Percentiles rank a stretch among this genome's conserved stretches.
Conservation (phyloP, 2,888 invertebrate species). For the Orchesella flavescens region DNA sequence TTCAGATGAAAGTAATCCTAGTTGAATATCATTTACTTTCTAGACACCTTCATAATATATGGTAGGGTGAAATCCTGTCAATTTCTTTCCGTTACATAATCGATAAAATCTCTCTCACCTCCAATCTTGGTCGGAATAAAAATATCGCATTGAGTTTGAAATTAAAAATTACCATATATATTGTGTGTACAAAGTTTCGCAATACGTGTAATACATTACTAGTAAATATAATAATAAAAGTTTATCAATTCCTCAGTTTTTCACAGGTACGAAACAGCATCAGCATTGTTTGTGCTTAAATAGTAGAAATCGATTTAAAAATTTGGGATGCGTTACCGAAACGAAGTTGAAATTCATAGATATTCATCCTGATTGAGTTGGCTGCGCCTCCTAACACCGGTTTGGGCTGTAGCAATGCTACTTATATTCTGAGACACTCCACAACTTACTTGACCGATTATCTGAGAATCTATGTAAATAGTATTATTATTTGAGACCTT, state of each 20-base stretch:
- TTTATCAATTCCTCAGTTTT: background rate
- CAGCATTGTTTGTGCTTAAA: background rate
- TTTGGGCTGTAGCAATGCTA: constrained; percentile 24
- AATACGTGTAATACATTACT: too few species aligned
- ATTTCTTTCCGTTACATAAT: background rate
- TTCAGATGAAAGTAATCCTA: too few species aligned
- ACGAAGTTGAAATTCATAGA: constrained; percentile 9
- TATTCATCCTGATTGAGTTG: constrained; percentile 39
- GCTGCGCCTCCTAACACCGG: constrained; percentile 16
- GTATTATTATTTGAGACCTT: constrained; percentile 36
- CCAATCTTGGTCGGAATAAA: background rate
- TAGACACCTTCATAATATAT: too few species aligned
- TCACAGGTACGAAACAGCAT: constrained; percentile 16
- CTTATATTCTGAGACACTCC: constrained; percentile 13
- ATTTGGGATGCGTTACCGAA: background rate
- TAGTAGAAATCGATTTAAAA: background rate
- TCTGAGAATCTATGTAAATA: constrained; percentile 39
- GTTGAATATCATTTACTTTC: too few species aligned
- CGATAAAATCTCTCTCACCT: background rate
- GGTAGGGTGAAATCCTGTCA: too few species aligned
- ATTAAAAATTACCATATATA: too few species aligned
- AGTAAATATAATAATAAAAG: too few species aligned
- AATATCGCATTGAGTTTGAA: background rate
- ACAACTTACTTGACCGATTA: constrained; percentile 35
- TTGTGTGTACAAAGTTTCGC: too few species aligned